Base-by-base conservation (phyloP, 2,797 vertebrate genomes). In the Clarias pachynema region DNA sequence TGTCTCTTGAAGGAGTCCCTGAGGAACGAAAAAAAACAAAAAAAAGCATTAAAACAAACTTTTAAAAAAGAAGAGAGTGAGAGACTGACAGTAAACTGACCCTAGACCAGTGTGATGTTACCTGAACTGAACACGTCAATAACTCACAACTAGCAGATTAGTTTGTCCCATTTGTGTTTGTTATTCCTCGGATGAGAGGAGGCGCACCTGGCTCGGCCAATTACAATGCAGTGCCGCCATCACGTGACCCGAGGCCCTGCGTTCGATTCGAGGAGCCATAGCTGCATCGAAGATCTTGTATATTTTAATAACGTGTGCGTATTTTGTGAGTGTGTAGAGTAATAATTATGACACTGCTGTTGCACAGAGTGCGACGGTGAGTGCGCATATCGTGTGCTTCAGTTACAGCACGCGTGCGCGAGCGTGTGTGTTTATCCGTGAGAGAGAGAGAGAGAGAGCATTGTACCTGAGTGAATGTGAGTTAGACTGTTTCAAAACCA, bases 401-500 rank as follows among this genome's bases (percentile, higher is more conserved):
- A 91, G 89, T 93, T 88, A 90, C 90, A 88, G 89, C 91, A 83
- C 34, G 83, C 78, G 69, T 85, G 88, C 49, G 83, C 57, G 86
- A 66, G 69, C 83, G 88, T 69, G 83, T 79, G 87, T 85, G 73
- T 84, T 57, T 84, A 78, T 80, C 85, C 63, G 88, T 87, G 89
- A 44, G 89, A 91, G 92, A 79, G 4, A 12, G 44, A 44, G 89
- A 91, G 92, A 80, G 4, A 12, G 44, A 80, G 4, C 16, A 53
- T 22, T 83, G 85, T 90, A 91, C 86, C 90, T 26, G 91, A 84
- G 73, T 80, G 86, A 85, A 81, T n/a, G 91, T 62, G 91, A 92
- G 93, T 95, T 95, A 95, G 94, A 95, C 93, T 93, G 92, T 94
- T 95, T 94, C 93, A 94, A 95, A 95, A 95, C 95, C 95, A 96